Conservation (phyloP, 2,113 vertebrate genomes). For the Chamaea fasciata region DNA sequence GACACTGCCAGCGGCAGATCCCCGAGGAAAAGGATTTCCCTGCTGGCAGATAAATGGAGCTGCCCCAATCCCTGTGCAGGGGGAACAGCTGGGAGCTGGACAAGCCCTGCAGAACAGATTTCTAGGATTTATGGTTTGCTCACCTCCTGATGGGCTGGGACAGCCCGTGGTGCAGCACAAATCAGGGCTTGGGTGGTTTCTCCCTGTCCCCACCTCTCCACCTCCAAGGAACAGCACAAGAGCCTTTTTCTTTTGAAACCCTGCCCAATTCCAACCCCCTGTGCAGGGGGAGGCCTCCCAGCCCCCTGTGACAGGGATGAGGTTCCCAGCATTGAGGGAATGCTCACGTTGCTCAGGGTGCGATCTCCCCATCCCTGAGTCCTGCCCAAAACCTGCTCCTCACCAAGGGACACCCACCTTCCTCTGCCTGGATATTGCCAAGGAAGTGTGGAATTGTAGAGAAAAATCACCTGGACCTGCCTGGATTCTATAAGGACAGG, state of each 20-base stretch:
- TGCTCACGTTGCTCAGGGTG: neutral
- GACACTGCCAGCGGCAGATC: no score
- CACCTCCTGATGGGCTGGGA: neutral
- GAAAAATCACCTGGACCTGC: neutral
- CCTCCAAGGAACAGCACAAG: no score
- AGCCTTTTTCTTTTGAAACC: neutral
- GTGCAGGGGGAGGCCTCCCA: neutral
- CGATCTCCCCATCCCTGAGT: neutral
- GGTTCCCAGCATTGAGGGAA: neutral
- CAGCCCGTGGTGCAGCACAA: neutral
- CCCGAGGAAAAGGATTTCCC: neutral
- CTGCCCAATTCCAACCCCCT: neutral
- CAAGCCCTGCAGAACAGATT: neutral
- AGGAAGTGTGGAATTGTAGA: accelerated
- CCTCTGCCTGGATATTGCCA: neutral
- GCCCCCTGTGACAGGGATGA: neutral
- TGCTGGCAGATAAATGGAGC: neutral
- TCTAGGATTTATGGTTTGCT: neutral
- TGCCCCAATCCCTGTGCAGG: neutral
- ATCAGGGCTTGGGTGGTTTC: neutral
- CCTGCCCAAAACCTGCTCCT: neutral
- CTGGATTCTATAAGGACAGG: neutral
- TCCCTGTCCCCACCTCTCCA: neutral
- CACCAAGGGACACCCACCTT: neutral
- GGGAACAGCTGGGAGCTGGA: neutral